phyloP scores from a whole-genome alignment of 92 coral and sea anemone species.

The Porites divaricata region DNA sequence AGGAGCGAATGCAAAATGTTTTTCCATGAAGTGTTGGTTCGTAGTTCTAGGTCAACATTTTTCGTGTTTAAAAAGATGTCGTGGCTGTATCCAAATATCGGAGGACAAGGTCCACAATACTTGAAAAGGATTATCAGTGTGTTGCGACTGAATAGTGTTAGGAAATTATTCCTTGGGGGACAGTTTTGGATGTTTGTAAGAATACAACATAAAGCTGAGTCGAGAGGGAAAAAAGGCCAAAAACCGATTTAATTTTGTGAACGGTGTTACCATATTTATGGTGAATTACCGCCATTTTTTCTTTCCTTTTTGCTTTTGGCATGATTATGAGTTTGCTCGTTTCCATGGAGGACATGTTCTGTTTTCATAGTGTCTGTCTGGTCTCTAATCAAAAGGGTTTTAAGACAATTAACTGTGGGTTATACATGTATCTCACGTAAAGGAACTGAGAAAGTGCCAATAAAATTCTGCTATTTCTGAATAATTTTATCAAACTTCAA shows the following conservation, averaged over 20 bases:
- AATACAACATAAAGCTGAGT: not conserved
- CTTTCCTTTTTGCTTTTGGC: not conserved
- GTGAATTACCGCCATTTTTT: not conserved
- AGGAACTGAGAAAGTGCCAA: too few relatives aligned
- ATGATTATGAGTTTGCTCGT: not conserved
- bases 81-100: constrained; percentile 20
- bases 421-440: too few relatives aligned
- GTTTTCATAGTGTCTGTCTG: not conserved
- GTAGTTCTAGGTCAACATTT: constrained; percentile 1
- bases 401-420: too few relatives aligned
- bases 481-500: too few relatives aligned
- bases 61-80: constrained; percentile 18
- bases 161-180: constrained; percentile 51
- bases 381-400: too few relatives aligned
- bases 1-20: too few relatives aligned
- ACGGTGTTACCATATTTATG: not conserved
- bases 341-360: not conserved
- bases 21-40: not conserved
- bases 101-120: constrained; percentile 27
- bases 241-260: too few relatives aligned
- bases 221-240: too few relatives aligned
- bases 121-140: constrained; percentile 28
- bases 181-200: constrained; percentile 20
- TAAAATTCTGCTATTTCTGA: too few relatives aligned
- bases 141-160: constrained; percentile 1